Percentiles rank a stretch among this genome's conserved stretches.
Conservation (phyloP, 1,140 invertebrate genomes). For the Procambarus clarkii region DNA sequence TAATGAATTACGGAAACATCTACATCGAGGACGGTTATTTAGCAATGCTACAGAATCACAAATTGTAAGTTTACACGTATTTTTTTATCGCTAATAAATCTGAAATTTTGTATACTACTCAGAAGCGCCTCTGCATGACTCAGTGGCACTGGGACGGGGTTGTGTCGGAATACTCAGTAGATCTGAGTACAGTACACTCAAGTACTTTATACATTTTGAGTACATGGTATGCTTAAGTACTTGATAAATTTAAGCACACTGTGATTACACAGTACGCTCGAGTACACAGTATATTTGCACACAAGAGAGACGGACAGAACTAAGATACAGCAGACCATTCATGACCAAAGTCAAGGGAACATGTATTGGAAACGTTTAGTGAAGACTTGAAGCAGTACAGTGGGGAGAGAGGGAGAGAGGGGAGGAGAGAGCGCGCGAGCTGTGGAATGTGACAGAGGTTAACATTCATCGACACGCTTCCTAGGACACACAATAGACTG, state of each 20-base stretch:
- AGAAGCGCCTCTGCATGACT: not conserved
- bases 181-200: no score
- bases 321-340: not conserved
- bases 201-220: not conserved
- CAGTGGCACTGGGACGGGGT: not conserved
- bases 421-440: no score
- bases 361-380: no score
- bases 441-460: no score
- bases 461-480: no score
- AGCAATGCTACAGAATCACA: not conserved
- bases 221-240: no score
- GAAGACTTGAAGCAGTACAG: no score
- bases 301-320: not conserved
- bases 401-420: no score
- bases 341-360: no score
- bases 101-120: not conserved
- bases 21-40: not conserved
- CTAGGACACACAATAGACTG: no score
- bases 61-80: not conserved
- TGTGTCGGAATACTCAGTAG: not conserved
- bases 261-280: no score
- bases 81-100: not conserved
- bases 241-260: no score
- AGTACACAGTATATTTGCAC: not conserved
- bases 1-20: not conserved